A percentile compares a stretch with the other conserved stretches of the same genome.
These are phyloP conservation scores for Acrocephalus arundinaceus DNA, from an alignment of 2,113 vertebrate genomes.

Conservation along the genomic window DNA sequence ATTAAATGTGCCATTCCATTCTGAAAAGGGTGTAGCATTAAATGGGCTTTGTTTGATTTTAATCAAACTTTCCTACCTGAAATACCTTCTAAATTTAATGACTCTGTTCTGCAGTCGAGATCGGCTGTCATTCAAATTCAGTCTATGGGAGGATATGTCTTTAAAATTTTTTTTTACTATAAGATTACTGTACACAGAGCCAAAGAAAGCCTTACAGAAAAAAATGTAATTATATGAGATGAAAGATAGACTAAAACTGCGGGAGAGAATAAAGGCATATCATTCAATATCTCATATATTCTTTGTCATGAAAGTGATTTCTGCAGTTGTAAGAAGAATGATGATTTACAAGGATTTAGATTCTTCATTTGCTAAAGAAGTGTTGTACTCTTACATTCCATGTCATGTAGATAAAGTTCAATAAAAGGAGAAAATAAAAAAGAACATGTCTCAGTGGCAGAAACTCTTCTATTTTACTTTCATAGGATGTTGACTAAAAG, in stretches of 20 bases:
- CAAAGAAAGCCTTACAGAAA: background rate
- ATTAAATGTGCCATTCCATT: conserved; percentile 46
- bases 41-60: conserved; percentile 73
- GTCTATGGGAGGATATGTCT: background rate
- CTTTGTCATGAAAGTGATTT: background rate
- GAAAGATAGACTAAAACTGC: background rate
- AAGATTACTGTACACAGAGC: background rate
- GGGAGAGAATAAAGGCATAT: background rate
- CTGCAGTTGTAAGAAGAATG: background rate
- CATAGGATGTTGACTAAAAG: background rate
- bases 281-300: background rate
- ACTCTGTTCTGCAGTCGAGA: conserved; percentile 60
- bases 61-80: conserved; percentile 65
- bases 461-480: background rate
- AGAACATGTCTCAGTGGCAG: background rate
- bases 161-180: background rate
- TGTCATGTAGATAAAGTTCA: background rate
- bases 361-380: background rate
- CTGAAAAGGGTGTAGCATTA: conserved; percentile 60
- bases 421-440: background rate
- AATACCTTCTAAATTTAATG: conserved; percentile 63
- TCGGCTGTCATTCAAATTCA: conserved; percentile 34
- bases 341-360: background rate
- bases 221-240: background rate
- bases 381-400: background rate